phyloP scores from a whole-genome alignment of 2,888 invertebrate genomes.

The Lasioglossum malachurum region DNA sequence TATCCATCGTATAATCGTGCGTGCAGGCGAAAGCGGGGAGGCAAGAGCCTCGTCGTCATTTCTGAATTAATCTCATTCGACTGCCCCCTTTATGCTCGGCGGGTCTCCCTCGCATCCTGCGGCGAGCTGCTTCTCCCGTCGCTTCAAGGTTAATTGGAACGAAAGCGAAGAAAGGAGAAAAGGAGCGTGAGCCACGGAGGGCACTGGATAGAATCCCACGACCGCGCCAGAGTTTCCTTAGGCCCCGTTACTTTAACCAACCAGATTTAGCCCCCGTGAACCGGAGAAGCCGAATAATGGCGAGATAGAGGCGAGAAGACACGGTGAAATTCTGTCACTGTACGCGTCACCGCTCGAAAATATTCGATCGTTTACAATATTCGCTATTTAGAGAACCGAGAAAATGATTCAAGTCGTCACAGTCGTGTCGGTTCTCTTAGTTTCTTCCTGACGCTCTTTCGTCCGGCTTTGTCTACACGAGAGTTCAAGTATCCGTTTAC shows the following conservation, averaged over 20 bases:
- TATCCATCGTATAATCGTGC: constrained; percentile 59
- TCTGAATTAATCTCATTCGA: constrained; percentile 82
- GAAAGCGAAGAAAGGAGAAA: constrained; percentile 72
- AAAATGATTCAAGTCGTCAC: background rate
- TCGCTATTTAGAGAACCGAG: background rate
- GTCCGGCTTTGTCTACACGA: background rate
- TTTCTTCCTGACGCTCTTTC: background rate
- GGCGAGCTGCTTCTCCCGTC: constrained; percentile 63
- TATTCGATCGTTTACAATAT: background rate
- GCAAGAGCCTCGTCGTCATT: constrained; percentile 74
- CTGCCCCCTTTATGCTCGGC: constrained; percentile 77
- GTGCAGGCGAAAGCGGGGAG: constrained; percentile 47
- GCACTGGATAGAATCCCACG: constrained; percentile 54
- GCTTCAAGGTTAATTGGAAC: constrained; percentile 82
- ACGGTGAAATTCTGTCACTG: background rate
- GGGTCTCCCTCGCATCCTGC: constrained; percentile 70
- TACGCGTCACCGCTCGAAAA: background rate
- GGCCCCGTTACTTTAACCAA: constrained; percentile 34
- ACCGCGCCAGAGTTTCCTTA: constrained; percentile 56
- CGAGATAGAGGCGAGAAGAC: background rate
- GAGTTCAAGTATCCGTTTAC: background rate
- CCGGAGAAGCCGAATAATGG: constrained; percentile 28
- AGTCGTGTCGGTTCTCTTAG: background rate
- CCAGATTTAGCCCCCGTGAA: background rate
- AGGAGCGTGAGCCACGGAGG: constrained; percentile 32